Base-by-base conservation (phyloP, 2,797 vertebrate genomes). In the Thaleichthys pacificus region DNA sequence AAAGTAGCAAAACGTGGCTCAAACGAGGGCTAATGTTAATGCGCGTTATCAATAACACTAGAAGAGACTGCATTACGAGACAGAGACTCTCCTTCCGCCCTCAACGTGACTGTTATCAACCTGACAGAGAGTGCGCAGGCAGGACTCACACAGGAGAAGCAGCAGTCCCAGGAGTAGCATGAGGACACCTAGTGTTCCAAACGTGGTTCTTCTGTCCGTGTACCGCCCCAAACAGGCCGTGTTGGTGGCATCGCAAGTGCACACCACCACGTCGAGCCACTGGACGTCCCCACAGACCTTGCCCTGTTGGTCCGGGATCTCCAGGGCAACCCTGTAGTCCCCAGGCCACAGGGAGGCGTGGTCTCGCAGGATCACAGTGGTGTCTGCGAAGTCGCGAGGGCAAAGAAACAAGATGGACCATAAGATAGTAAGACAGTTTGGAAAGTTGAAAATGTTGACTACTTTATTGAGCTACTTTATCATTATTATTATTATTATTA, bases 91-190 rank as follows among this genome's bases (percentile, higher is more conserved):
- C 24, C 24, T 47, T 30, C 15, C 28, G 3, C 19, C 17, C 17
- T 4, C 6, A 7, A 11, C 5, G 21, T 28, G 14, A 65, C 35
- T 26, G 14, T 12, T 4, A 49, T 69, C 1, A 17, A 66, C 54
- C 4, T 12, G 56, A 9, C 17, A 32, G 2, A 38, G 2, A 28
- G 5, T 51, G 22, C 47, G 32, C 26, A 1, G 54, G 0, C 0
- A 70, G 2, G 64, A 93, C 94, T 94, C 77, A 95, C 94, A 61
- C 1, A 94, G 61, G 2, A 95, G 83, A 19, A 94, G 82, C 79
- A 95, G 85, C n/a, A 94, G 81, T 60, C 92, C 93, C 24, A 94
- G 87, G 38, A 93, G 85, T 66, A 94, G 24, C 0, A 91, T 82
- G 32, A 92, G 81, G 67, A 93, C n/a, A 9, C 89, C 94, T 0